Evolutionary conservation across 2,888 invertebrate species (phyloP).

Genomic region (Ectemnius lituratus): DNA sequence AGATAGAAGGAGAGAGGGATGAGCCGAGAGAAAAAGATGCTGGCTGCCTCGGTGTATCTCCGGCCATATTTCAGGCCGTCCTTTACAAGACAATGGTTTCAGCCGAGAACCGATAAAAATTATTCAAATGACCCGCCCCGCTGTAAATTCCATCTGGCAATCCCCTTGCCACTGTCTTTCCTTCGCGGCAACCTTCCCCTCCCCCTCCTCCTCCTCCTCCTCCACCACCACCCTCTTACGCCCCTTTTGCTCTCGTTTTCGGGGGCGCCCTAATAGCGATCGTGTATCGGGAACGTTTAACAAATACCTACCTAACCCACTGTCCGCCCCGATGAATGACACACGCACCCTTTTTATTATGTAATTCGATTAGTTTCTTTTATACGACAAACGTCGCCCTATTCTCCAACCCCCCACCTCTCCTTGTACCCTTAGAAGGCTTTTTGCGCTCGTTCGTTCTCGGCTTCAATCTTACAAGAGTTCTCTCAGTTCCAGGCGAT

Average conservation of each 20-base stretch:
- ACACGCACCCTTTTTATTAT: background rate
- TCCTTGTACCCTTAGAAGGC: too few relatives aligned
- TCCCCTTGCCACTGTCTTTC: slow-evolving; percentile 49
- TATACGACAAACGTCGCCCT: background rate
- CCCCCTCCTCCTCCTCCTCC: too few relatives aligned
- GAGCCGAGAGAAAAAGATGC: slow-evolving; percentile 44
- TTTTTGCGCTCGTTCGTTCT: too few relatives aligned
- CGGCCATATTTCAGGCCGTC: slow-evolving; percentile 71
- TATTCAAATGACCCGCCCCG: slow-evolving; percentile 69
- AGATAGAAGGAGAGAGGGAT: slow-evolving; percentile 24
- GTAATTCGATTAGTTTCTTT: slow-evolving; percentile 4
- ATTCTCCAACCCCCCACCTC: too few relatives aligned
- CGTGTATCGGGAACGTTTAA: slow-evolving; percentile 10
- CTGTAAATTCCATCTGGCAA: slow-evolving; percentile 66
- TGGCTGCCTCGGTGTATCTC: slow-evolving; percentile 66
- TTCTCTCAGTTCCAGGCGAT: too few relatives aligned
- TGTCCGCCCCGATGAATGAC: slow-evolving; percentile 3
- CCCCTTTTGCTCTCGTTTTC: slow-evolving; percentile 34
- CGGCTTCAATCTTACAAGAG: background rate
- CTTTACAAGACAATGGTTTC: slow-evolving; percentile 75
- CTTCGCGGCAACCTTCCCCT: slow-evolving; percentile 6
- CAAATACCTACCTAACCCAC: slow-evolving; percentile 2
- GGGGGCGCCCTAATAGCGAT: slow-evolving; percentile 13
- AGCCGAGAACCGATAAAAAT: slow-evolving; percentile 72
- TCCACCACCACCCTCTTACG: background rate